Evolutionary conservation across 2,113 vertebrate species (phyloP).

Genomic region (Phasianus colchicus): DNA sequence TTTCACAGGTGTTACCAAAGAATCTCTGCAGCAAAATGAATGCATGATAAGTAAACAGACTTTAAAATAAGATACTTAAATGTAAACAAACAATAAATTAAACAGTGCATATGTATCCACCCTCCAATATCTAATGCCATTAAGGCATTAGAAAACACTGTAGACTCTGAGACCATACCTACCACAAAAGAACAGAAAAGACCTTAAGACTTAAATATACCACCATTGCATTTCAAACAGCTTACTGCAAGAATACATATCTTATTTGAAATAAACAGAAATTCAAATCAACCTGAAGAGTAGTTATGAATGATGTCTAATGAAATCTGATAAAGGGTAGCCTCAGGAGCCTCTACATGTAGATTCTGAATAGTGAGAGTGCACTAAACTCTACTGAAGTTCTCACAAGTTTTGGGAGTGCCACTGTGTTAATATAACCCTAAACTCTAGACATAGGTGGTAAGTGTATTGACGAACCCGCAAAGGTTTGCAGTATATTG

Average conservation of each 20-base stretch:
- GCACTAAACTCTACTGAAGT: neutral
- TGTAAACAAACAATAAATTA: neutral
- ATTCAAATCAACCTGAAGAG: neutral
- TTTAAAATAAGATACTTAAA: neutral
- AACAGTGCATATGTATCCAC: neutral
- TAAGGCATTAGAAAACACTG: neutral
- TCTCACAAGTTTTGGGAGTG: neutral
- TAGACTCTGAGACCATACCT: neutral
- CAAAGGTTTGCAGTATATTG: neutral
- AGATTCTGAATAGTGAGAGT: neutral
- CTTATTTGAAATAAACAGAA: neutral
- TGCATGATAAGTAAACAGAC: neutral
- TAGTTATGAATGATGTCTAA: neutral
- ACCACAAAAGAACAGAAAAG: neutral
- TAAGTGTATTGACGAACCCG: neutral
- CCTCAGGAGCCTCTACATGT: neutral
- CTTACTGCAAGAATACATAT: neutral
- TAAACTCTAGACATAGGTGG: neutral
- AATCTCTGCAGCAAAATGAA: neutral
- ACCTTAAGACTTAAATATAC: neutral
- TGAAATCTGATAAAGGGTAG: neutral
- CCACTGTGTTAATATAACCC: neutral
- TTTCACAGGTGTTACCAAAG: neutral
- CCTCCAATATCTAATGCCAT: neutral
- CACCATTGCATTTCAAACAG: neutral